Base-by-base conservation (phyloP, 64 coral and sea anemone genomes). In the Stichodactyla mertensii region DNA sequence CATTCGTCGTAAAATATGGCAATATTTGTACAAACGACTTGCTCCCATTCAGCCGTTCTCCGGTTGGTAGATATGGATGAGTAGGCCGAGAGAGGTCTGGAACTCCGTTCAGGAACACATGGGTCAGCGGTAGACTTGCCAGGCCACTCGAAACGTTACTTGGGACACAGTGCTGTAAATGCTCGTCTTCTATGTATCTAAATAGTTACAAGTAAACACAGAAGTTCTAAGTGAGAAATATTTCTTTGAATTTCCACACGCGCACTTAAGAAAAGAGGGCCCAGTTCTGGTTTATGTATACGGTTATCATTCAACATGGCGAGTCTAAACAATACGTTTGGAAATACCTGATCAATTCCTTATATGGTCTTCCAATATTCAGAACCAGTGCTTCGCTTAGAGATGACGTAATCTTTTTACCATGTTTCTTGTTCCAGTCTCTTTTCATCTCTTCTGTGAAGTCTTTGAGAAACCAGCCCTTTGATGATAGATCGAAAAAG, bases 111-210 rank as follows among this genome's bases (percentile, higher is more conserved):
- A 82, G 18, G 85, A 80, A 95, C 14, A 90, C 69, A 79, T 89
- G 77, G 36, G 36, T 79, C 12, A 99, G 59, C 2, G 97, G 97
- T 53, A 99, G 88, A 12, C 51, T 90, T 0, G 90, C 97, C 7
- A 99, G 83, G 26, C 97, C 97, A 82, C 93, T 95, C 10, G 88
- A 88, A 7, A 99, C 78, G 78, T 91, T 86, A 71, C 82, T 89
- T 56, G 95, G 95, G 52, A 98, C 89, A 51, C 95, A 98, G 57
- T 98, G 79, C 16, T 88, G 82, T 66, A 94, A 20, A 18, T 98
- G 89, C 16, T 93, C 87, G 52, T 86, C 61, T n/a, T 91, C 89
- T 10, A 98, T 79, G 81, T 89, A 93, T 77, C 91, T 93, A 74
- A 20, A 66, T 12, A 59, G 57, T 45, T 45, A 1, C 36, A 45